phyloP scores from a whole-genome alignment of 2,113 vertebrate species.

The Solea solea region DNA sequence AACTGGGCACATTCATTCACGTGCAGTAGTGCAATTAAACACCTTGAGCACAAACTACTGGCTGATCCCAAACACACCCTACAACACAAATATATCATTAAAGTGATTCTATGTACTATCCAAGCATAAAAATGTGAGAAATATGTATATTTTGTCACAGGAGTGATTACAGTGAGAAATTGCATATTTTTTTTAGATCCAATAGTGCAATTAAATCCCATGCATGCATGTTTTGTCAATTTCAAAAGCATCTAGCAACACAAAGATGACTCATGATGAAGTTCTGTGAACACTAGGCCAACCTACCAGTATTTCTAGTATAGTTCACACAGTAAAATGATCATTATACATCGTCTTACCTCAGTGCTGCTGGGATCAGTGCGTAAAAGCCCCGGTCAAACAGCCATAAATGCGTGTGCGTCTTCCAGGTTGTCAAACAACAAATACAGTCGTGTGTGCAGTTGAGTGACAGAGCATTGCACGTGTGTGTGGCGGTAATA shows the following conservation, averaged over 20 bases:
- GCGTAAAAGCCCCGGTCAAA: conserved; percentile 61
- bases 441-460: conserved; percentile 42
- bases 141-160: too few species aligned
- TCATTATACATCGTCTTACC: conserved; percentile 49
- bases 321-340: not conserved
- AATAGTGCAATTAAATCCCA: too few species aligned
- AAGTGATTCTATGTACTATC: too few species aligned
- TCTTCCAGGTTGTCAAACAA: conserved; percentile 24
- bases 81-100: not conserved
- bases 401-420: conserved; percentile 41
- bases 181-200: too few species aligned
- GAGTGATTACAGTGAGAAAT: too few species aligned
- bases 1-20: not conserved
- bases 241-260: not conserved
- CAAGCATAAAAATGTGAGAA: too few species aligned
- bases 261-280: conserved; percentile 3
- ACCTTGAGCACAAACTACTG: not conserved
- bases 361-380: conserved; percentile 43
- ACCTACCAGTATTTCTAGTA: not conserved
- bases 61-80: not conserved
- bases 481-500: conserved; percentile 25
- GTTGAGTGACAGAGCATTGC: conserved; percentile 8
- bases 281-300: not conserved
- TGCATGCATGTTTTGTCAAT: too few species aligned
- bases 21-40: not conserved